Conservation (phyloP, 2,113 vertebrate genomes). For the Antennarius striatus region DNA sequence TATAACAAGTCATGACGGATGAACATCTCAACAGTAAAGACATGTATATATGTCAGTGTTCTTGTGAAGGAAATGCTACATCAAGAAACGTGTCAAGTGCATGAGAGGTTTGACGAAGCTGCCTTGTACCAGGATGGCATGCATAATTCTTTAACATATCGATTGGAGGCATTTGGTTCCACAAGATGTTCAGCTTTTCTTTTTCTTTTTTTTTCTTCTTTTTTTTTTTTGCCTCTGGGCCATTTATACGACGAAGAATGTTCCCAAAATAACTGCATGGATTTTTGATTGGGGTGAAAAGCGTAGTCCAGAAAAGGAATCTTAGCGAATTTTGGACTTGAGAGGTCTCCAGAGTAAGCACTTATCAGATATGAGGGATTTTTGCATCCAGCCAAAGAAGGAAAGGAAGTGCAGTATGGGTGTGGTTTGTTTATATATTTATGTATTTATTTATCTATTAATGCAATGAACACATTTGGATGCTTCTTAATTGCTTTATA, state of each 20-base stretch:
- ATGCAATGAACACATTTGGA: too few relatives aligned
- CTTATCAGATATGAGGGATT: not conserved
- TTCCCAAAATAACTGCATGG: slow-evolving; percentile 66
- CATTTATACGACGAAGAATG: slow-evolving; percentile 47
- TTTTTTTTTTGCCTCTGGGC: slow-evolving; percentile 38
- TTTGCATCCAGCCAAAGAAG: too few relatives aligned
- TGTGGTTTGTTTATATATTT: too few relatives aligned
- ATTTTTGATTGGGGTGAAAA: slow-evolving; percentile 67
- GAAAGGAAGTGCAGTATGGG: too few relatives aligned
- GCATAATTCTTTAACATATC: slow-evolving; percentile 69
- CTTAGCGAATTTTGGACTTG: slow-evolving; percentile 17
- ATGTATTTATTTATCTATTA: too few relatives aligned
- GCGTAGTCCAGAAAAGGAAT: slow-evolving; percentile 43
- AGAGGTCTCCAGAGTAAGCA: slow-evolving; percentile 2
- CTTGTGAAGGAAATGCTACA: slow-evolving; percentile 36
- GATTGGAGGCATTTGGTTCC: slow-evolving; percentile 65
- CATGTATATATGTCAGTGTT: slow-evolving; percentile 9
- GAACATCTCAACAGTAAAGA: slow-evolving; percentile 9
- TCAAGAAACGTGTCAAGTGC: slow-evolving; percentile 23
- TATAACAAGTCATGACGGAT: slow-evolving; percentile 2
- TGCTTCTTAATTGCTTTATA: too few relatives aligned
- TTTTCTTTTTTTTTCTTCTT: slow-evolving; percentile 21
- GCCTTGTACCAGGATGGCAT: slow-evolving; percentile 57
- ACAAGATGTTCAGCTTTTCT: slow-evolving; percentile 37
- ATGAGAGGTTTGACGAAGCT: slow-evolving; percentile 34